A percentile compares a stretch with the other conserved stretches of the same genome.
Conservation (phyloP, 2,113 vertebrate genomes). For the Nothobranchius furzeri region DNA sequence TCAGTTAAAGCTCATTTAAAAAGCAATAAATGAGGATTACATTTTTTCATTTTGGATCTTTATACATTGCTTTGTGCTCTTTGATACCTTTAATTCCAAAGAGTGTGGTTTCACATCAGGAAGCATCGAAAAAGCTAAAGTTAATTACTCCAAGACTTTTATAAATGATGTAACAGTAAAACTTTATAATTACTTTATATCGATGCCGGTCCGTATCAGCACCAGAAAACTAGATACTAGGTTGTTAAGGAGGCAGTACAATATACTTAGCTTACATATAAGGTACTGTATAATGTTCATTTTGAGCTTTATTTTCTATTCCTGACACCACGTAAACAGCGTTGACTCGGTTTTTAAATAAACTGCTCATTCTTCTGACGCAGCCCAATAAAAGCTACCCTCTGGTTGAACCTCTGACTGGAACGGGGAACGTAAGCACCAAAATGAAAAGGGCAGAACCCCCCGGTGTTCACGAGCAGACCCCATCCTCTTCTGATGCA, state of each 20-base stretch:
- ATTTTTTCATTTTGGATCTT: neutral
- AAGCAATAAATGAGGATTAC: neutral
- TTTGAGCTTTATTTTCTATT: neutral
- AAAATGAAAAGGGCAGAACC: too few species aligned
- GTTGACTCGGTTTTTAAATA: too few species aligned
- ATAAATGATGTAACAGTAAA: constrained; percentile 29
- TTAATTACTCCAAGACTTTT: constrained; percentile 4
- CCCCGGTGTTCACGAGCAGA: neutral
- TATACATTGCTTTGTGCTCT: neutral
- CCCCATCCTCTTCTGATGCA: too few species aligned
- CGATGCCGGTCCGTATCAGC: constrained; percentile 1
- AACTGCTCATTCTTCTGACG: too few species aligned
- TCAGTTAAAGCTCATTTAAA: neutral
- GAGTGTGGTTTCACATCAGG: neutral
- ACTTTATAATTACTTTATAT: neutral
- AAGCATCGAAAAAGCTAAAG: constrained; percentile 6
- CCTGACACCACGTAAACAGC: too few species aligned
- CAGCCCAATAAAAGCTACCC: neutral
- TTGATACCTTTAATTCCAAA: neutral
- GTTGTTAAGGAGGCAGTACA: neutral
- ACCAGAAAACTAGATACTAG: neutral
- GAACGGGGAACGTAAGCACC: neutral
- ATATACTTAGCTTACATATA: neutral
- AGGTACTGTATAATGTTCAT: neutral
- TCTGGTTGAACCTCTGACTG: neutral